phyloP scores from a whole-genome alignment of 2,113 vertebrate genomes.

The Balaenoptera acutorostrata region DNA sequence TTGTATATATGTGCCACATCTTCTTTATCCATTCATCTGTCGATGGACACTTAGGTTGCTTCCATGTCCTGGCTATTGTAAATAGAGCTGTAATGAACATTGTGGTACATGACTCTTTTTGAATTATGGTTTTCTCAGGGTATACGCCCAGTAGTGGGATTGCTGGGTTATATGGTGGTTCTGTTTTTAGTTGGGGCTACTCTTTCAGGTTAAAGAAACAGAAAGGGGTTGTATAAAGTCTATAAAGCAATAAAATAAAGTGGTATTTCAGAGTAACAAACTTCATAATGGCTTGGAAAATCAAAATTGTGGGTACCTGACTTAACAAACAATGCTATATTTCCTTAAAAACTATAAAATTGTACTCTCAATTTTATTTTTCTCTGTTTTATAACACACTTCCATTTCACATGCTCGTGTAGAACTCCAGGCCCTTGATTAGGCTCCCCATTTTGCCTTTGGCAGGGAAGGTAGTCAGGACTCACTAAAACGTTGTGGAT shows the following conservation, averaged over 20 bases:
- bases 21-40: too few relatives aligned
- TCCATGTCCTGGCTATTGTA: too few relatives aligned
- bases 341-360: not conserved
- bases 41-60: too few relatives aligned
- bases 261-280: not conserved
- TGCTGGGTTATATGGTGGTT: too few relatives aligned
- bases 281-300: not conserved
- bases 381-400: not conserved
- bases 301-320: not conserved
- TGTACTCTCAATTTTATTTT: not conserved
- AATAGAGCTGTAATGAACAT: too few relatives aligned
- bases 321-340: not conserved
- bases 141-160: too few relatives aligned
- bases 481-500: not conserved
- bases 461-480: not conserved
- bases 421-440: not conserved
- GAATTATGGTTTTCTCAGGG: too few relatives aligned
- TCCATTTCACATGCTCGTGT: not conserved
- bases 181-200: not conserved
- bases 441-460: not conserved
- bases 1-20: too few relatives aligned
- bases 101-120: too few relatives aligned
- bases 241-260: not conserved
- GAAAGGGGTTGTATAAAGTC: not conserved
- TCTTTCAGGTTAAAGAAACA: not conserved